Evolutionary conservation across 2,888 invertebrate genomes (phyloP), one percentile per base, ranked within the genome.

Genomic region (Microplitis manilae): DNA sequence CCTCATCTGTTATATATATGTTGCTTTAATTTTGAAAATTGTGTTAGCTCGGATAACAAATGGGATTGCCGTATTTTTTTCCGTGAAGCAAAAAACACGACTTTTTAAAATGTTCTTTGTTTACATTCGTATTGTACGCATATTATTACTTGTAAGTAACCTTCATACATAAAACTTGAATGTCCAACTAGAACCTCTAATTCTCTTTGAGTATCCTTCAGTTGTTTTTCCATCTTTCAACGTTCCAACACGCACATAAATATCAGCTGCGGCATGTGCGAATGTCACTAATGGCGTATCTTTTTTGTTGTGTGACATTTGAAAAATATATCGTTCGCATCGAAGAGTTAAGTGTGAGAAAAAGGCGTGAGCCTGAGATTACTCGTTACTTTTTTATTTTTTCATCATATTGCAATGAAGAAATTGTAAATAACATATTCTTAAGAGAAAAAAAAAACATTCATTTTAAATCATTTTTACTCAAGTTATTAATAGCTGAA

Each of bases 221-320:
- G 73, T 73, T 73, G 73, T 73, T 73, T 73, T 73, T 73, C 73
- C 65, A 65, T 73, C 73, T 73, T 73, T 73, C 73, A 73, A 67
- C 73, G 73, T 73, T 73, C 73, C 73, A 67, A 67, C 60, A 67
- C 20, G 67, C 59, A 73, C 73, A 75, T 81, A 81, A 79, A 81
- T 82, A 82, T 78, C 70, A 77, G 69, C 76, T 71, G 60, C 73
- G 77, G 78, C 81, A 82, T 81, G 80, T 82, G 82, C 81, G 78
- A 79, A 81, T 79, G 81, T 82, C 77, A 77, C 81, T 81, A 79
- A 81, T 81, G 79, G 80, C 67, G 74, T 69, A 40, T 69, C 9
- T 73, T 76, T 70, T 75, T 70, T 64, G 67, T 76, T 77, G 74
- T 77, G 75, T 68, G 80, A 80, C 71, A 78, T 76, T 76, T 75